Percentiles rank a stretch among this genome's conserved stretches.
phyloP scores from a whole-genome alignment of 2,888 invertebrate species.

The Tachina lurida region DNA sequence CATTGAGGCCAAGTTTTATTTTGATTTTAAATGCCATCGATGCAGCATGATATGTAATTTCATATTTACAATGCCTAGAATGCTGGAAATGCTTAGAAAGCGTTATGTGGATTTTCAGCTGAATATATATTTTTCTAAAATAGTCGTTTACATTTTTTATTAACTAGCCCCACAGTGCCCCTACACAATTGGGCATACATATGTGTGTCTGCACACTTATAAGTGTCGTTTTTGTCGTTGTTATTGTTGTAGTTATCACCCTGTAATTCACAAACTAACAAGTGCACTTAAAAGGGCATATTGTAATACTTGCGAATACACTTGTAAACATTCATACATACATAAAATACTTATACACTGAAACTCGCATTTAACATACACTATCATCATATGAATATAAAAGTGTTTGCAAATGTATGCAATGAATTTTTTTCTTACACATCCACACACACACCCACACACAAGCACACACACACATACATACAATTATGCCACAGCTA shows the following conservation, averaged over 20 bases:
- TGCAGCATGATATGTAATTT: too few relatives aligned
- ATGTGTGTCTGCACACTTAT: not conserved
- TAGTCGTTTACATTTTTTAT: not conserved
- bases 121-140: too few relatives aligned
- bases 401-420: conserved; percentile 36
- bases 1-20: too few relatives aligned
- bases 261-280: conserved; percentile 66
- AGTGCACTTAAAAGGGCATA: conserved; percentile 67
- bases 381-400: conserved; percentile 20
- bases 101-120: too few relatives aligned
- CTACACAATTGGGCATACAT: not conserved
- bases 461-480: not conserved
- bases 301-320: conserved; percentile 41
- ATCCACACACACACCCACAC: conserved; percentile 17
- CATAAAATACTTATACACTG: conserved; percentile 11
- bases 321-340: conserved; percentile 36
- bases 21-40: too few relatives aligned
- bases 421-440: conserved; percentile 23
- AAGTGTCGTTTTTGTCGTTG: conserved; percentile 40
- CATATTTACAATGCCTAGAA: too few relatives aligned
- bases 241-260: conserved; percentile 59
- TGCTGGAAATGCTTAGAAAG: too few relatives aligned
- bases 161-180: not conserved
- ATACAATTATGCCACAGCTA: not conserved
- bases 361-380: not conserved